Evolutionary conservation across 2,113 vertebrate genomes (phyloP).

Genomic region (Rhagologus leucostigma): DNA sequence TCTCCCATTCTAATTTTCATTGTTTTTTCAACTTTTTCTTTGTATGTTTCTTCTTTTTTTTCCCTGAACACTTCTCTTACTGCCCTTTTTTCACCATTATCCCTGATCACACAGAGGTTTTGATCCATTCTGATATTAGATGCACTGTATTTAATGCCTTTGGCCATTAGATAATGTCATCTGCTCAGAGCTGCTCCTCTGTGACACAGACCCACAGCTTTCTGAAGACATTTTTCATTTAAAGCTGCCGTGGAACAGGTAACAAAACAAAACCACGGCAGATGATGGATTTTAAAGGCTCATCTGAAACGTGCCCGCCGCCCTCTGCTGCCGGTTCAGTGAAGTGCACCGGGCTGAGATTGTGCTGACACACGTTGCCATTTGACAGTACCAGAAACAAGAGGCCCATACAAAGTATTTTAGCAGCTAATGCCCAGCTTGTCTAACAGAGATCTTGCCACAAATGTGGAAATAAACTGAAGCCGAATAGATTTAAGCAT

Average conservation of each 20-base stretch:
- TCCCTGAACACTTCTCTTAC: background rate
- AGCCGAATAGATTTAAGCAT: background rate
- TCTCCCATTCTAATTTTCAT: background rate
- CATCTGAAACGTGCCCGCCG: background rate
- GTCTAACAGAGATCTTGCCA: background rate
- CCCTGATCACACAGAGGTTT: background rate
- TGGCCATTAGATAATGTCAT: background rate
- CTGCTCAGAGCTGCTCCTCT: background rate
- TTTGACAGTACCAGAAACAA: background rate
- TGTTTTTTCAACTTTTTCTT: background rate
- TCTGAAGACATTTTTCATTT: background rate
- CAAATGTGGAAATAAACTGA: background rate
- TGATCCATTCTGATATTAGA: background rate
- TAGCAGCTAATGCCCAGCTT: background rate
- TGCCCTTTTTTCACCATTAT: background rate
- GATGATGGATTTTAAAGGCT: background rate
- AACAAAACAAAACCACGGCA: background rate
- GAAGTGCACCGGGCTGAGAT: background rate
- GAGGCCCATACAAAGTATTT: background rate
- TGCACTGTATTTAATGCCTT: background rate
- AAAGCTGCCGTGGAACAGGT: background rate
- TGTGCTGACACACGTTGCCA: background rate
- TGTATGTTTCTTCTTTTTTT: background rate
- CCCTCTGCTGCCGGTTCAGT: conserved; percentile 21
- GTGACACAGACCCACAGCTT: background rate